A percentile compares a stretch with the other conserved stretches of the same genome.
These are phyloP conservation scores for Anguilla obscura DNA, from an alignment of 2,797 vertebrate genomes.

Conservation along the genomic window DNA sequence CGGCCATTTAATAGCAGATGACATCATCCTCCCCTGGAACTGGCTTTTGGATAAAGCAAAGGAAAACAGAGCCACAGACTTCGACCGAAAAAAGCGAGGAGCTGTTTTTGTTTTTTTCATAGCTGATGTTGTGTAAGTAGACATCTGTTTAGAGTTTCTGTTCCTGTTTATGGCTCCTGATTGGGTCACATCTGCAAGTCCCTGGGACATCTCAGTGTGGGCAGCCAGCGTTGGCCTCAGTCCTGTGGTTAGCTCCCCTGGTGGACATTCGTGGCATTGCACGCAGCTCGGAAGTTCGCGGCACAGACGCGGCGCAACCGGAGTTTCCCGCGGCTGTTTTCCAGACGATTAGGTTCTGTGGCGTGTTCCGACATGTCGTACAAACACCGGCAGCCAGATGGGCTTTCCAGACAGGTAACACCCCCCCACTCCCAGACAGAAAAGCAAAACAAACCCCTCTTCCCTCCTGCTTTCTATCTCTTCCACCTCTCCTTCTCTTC, in stretches of 20 bases:
- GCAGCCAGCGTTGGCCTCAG: background rate
- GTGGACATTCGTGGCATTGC: background rate
- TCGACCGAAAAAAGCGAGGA: background rate
- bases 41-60: background rate
- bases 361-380: constrained; percentile 56
- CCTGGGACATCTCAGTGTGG: background rate
- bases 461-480: background rate
- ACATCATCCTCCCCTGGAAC: constrained; percentile 38
- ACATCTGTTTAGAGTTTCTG: background rate
- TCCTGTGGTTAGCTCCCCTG: background rate
- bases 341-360: constrained; percentile 49
- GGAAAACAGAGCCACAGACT: constrained; percentile 36
- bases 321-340: constrained; percentile 37
- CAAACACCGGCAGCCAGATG: constrained; percentile 25
- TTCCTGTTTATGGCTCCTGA: background rate
- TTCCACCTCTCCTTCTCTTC: background rate
- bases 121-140: background rate
- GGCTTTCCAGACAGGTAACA: background rate
- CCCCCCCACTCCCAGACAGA: background rate
- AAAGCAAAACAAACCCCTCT: background rate
- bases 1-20: constrained; percentile 30
- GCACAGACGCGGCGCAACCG: background rate
- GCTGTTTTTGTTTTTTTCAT: background rate
- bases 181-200: background rate
- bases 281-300: background rate